Conservation (phyloP, 2,888 invertebrate species). For the Aleiodes leptofemur region DNA sequence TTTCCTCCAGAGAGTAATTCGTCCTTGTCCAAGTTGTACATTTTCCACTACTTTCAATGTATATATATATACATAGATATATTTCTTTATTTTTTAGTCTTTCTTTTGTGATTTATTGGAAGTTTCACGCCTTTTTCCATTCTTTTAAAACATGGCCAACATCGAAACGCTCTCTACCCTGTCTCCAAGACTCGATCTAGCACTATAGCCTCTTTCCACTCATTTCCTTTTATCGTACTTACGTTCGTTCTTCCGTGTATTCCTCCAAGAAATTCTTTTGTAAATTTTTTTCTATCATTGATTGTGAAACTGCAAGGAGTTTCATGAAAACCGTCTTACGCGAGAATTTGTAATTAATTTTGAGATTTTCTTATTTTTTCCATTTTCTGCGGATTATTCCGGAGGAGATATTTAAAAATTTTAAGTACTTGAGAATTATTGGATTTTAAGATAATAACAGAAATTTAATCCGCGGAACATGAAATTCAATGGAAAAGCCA, state of each 20-base stretch:
- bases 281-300: not conserved
- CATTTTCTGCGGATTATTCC: too few relatives aligned
- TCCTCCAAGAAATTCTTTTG: not conserved
- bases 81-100: conserved; percentile 14
- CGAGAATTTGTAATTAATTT: too few relatives aligned
- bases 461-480: too few relatives aligned
- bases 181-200: conserved; percentile 41
- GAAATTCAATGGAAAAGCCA: too few relatives aligned
- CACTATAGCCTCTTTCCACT: conserved; percentile 32
- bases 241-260: conserved; percentile 11
- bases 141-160: conserved; percentile 54
- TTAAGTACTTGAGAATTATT: too few relatives aligned
- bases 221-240: conserved; percentile 13
- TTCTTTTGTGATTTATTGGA: conserved; percentile 23
- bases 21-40: conserved; percentile 46
- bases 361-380: too few relatives aligned
- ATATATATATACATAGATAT: not conserved
- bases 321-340: too few relatives aligned
- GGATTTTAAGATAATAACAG: too few relatives aligned
- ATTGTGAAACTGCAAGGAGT: too few relatives aligned
- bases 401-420: too few relatives aligned
- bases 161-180: conserved; percentile 56
- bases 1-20: conserved; percentile 49
- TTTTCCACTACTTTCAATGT: conserved; percentile 3
- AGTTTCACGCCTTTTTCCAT: conserved; percentile 47